phyloP scores from a whole-genome alignment of 37 sponge, comb jelly and placozoan species.

The Hormiphora californensis region DNA sequence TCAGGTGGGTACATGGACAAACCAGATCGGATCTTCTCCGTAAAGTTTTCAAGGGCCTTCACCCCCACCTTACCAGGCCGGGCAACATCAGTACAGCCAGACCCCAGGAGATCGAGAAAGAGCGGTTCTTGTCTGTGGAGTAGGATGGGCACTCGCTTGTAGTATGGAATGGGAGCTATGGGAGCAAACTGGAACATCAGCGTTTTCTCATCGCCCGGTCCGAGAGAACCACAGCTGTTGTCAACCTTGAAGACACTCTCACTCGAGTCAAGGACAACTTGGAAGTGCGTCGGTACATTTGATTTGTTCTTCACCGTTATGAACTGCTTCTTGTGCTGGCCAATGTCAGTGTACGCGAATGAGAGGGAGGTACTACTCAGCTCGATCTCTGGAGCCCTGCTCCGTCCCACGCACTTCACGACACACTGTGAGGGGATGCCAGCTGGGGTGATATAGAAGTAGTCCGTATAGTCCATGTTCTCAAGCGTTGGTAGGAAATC shows the following conservation, averaged over 20 bases:
- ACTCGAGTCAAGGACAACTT: constrained; percentile 59
- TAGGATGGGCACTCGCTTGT: constrained; percentile 64
- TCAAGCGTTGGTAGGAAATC: constrained; percentile 44
- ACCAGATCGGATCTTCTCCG: constrained; percentile 60
- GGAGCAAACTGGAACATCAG: constrained; percentile 71
- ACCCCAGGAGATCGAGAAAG: constrained; percentile 74
- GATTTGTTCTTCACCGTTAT: constrained; percentile 71
- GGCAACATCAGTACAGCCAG: constrained; percentile 68
- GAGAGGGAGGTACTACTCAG: constrained; percentile 51
- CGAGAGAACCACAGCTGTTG: constrained; percentile 58
- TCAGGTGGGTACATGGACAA: constrained; percentile 72
- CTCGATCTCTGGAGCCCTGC: constrained; percentile 60
- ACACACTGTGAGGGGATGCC: constrained; percentile 45
- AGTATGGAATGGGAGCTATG: constrained; percentile 69
- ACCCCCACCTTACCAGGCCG: constrained; percentile 66
- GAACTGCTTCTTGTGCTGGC: constrained; percentile 49
- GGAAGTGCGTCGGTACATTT: constrained; percentile 58
- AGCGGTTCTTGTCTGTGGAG: constrained; percentile 79
- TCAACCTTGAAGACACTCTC: constrained; percentile 75
- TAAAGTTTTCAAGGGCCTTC: constrained; percentile 56
- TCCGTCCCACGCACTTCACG: constrained; percentile 16
- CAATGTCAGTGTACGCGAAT: constrained; percentile 72
- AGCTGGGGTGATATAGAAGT: constrained; percentile 16
- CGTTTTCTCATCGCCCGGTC: constrained; percentile 39
- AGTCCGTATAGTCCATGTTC: background rate